Base-by-base conservation (phyloP, 1,140 invertebrate genomes). In the Zaprionus vittiger region DNA sequence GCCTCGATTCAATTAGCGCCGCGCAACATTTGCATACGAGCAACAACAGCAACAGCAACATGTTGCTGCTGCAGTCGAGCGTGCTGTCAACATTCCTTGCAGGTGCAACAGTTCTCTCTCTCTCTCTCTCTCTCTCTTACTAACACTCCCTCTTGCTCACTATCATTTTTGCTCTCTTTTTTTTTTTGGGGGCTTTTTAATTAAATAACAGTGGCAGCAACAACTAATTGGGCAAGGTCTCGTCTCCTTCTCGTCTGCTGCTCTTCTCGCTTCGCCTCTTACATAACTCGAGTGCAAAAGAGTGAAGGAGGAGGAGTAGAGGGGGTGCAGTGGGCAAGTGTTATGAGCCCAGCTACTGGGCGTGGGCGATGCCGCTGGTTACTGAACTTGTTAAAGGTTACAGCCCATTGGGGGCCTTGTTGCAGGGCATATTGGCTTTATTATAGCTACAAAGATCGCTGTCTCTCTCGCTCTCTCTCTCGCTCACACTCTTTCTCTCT, bases 331-430 rank as follows among this genome's bases (percentile, higher is more conserved):
- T 1, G 1, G 20, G 31, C 5, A 14, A 34, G 31, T 34, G 31
- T 34, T 34, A 11, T 34, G 12, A 7, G 62, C 9, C 14, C 15
- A 34, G 20, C 24, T 31, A 17, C 47, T 28, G 54, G 60, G 55
- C 34, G 71, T 68, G 56, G 71, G 71, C 55, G 64, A 64, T 66
- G 68, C 52, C 34, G 54, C 44, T 73, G 75, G 65, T 65, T 66
- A 81, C 47, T 83, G 81, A 83, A 83, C 81, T 83, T 73, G n/a
- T 82, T 55, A 79, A 81, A 83, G 81, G 81, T 81, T 79, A 67
- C 22, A 52, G 9, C 20, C 37, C 34, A 31, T 5, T 70, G 38
- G 3, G 47, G 47, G 55, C 69, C 38, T 63, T 66, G 54, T 41
- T 31, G 34, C 67, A 62, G 73, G 73, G 66, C 57, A 73, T 37